Evolutionary conservation across 2,888 invertebrate species (phyloP), one percentile per base, ranked within the genome.

Genomic region (Onthophagus sagittarius): DNA sequence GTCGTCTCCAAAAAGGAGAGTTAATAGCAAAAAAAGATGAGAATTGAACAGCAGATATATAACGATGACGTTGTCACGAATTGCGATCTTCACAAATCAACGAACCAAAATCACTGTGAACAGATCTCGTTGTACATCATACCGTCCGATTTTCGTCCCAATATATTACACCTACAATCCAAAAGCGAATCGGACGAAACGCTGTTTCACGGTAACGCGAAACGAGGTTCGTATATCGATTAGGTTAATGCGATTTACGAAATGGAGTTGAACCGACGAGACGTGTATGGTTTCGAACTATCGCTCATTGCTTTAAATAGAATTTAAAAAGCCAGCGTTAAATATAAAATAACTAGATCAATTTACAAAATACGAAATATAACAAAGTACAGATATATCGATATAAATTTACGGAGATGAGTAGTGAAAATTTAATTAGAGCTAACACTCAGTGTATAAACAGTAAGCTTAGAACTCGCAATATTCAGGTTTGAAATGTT

Each of bases 211-310:
- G 39, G 39, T 53, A 9, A 53, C 39, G 39, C 11, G 39, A 53
- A 53, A 11, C 39, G 39, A 53, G 39, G 39, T 9, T 53, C 39
- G 39, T 53, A 53, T 67, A 67, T 67, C 67, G 67, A 67, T 67
- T 67, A 67, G 32, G 23, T 67, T 67, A 67, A 67, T 67, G 67
- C 67, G 67, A 67, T 67, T 67, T 67, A 23, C 11, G 39, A 4
- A 53, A 53, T 53, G 11, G 39, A 53, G 39, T 53, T 53, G 23
- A 23, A 23, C 23, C 23, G 23, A 23, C 1, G 23, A 23, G 1
- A 23, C 23, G 3, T 23, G 23, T 23, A 23, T 23, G 11, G 39
- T 53, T 53, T 53, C 39, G 11, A 53, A 53, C 39, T 53, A 53
- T 23, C 23, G 23, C 3, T 23, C 23, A 23, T 23, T 23, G 23